phyloP scores from a whole-genome alignment of 2,888 invertebrate genomes.

The Druceiella hillmani region DNA sequence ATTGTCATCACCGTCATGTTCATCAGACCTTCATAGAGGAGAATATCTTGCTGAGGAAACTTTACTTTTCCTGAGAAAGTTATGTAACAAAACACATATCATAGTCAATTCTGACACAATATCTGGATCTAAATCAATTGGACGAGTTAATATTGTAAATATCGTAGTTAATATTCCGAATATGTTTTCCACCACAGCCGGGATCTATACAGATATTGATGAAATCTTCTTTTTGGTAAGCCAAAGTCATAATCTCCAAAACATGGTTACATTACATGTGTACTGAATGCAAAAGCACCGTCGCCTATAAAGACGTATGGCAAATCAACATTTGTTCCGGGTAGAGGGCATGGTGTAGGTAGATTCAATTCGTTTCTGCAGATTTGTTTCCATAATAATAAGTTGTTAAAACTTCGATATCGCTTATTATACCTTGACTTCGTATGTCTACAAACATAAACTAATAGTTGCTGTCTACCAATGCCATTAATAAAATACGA shows the following conservation, averaged over 20 bases:
- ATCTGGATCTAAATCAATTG: constrained; percentile 24
- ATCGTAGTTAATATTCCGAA: constrained; percentile 25
- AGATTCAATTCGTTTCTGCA: constrained; percentile 14
- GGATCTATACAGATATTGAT: constrained; percentile 22
- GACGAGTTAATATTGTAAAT: constrained; percentile 27
- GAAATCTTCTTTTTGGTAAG: constrained; percentile 25
- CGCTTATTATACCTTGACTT: too few species aligned
- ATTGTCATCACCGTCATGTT: constrained; percentile 15
- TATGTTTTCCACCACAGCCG: constrained; percentile 25
- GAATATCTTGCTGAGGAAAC: constrained; percentile 23
- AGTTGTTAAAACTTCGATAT: too few species aligned
- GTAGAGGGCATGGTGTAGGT: too few species aligned
- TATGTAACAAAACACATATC: constrained; percentile 29
- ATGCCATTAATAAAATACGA: constrained; percentile 26
- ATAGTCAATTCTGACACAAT: constrained; percentile 26
- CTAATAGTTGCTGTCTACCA: constrained; percentile 28
- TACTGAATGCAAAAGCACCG: constrained; percentile 27
- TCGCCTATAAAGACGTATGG: constrained; percentile 28
- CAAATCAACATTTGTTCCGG: constrained; percentile 23
- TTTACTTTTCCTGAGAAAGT: constrained; percentile 24
- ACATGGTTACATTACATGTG: constrained; percentile 28
- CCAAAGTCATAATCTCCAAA: constrained; percentile 24
- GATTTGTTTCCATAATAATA: too few species aligned
- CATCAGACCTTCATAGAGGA: constrained; percentile 23
- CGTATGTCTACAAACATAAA: too few species aligned